A percentile compares a stretch with the other conserved stretches of the same genome.
phyloP scores from a whole-genome alignment of 2,113 vertebrate genomes.

The Plecotus auritus region DNA sequence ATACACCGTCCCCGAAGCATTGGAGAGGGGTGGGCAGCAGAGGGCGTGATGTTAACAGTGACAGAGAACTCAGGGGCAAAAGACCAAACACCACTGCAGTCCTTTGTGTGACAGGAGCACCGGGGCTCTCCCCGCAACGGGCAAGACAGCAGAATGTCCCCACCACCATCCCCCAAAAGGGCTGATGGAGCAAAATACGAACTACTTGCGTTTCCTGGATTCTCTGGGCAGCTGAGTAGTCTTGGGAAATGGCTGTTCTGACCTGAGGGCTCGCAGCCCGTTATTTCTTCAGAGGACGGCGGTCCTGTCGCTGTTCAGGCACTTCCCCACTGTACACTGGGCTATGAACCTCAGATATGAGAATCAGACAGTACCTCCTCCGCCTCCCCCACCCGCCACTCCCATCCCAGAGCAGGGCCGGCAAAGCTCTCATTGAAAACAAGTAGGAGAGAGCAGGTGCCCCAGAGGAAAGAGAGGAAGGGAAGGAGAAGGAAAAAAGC shows the following conservation, averaged over 20 bases:
- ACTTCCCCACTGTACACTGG: background rate
- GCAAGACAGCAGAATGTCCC: fast-evolving
- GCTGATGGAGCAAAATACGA: background rate
- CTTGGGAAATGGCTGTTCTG: background rate
- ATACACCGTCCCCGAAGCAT: fast-evolving
- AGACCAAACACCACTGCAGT: fast-evolving
- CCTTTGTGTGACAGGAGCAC: background rate
- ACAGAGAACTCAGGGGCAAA: background rate
- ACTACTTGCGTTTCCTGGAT: background rate
- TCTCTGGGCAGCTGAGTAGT: background rate
- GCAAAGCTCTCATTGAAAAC: background rate
- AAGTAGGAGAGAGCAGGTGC: background rate
- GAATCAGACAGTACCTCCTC: background rate
- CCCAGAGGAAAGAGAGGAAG: background rate
- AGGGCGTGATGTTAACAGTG: background rate
- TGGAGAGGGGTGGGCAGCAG: background rate
- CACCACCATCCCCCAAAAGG: fast-evolving
- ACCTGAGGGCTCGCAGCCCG: background rate
- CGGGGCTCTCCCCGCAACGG: fast-evolving
- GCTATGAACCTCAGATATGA: background rate
- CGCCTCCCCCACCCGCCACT: no score
- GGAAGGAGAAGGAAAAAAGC: no score
- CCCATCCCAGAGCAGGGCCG: background rate
- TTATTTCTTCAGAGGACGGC: background rate
- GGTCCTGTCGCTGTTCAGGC: no score